Evolutionary conservation across 2,797 vertebrate genomes (phyloP).

Genomic region (Dendrocincla fuliginosa): DNA sequence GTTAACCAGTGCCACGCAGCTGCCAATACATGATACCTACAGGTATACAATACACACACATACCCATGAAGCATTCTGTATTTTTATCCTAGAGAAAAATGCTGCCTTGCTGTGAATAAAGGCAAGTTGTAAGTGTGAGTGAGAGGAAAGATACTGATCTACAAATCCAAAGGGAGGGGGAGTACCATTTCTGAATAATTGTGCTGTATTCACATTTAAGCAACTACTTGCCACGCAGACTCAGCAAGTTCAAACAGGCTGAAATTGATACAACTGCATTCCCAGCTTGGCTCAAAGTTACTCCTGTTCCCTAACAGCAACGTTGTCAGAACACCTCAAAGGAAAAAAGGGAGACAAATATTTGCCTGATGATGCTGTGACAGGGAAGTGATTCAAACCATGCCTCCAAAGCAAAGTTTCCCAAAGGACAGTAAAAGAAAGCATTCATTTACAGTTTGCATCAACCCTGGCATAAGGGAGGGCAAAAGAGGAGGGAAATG

Average conservation of each 20-base stretch:
- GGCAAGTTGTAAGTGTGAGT: neutral
- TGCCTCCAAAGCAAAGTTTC: conserved; percentile 19
- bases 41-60: neutral
- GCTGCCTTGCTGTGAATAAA: conserved; percentile 14
- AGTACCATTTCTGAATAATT: conserved; percentile 40
- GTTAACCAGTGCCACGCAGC: neutral
- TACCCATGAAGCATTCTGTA: neutral
- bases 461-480: neutral
- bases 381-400: conserved; percentile 40
- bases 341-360: conserved; percentile 7
- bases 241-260: conserved; percentile 63
- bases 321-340: conserved; percentile 41
- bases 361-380: conserved; percentile 28
- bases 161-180: neutral
- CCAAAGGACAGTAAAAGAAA: neutral
- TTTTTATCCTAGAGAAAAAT: conserved; percentile 2
- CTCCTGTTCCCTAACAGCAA: conserved; percentile 15
- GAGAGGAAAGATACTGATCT: conserved; percentile 39
- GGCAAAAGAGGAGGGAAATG: neutral
- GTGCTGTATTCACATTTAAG: conserved; percentile 28
- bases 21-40: neutral
- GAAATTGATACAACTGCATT: conserved; percentile 34
- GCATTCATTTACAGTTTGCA: neutral
- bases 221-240: conserved; percentile 13
- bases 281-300: neutral